A percentile compares a stretch with the other conserved stretches of the same genome.
These are phyloP conservation scores for Spodoptera frugiperda DNA, from an alignment of 1,140 invertebrate genomes.

Conservation along the genomic window DNA sequence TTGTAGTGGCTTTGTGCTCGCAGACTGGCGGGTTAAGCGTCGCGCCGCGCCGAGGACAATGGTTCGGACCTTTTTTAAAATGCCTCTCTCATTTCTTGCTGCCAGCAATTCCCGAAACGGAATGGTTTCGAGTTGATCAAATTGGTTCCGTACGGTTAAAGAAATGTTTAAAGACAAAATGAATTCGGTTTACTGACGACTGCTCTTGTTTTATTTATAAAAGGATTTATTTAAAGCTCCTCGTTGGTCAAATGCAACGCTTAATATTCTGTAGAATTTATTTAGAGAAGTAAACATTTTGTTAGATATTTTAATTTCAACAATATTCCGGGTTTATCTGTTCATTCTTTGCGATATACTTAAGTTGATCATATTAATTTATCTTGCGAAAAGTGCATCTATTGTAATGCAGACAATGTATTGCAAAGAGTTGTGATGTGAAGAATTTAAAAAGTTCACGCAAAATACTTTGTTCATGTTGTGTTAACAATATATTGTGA, in stretches of 20 bases:
- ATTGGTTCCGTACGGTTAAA: constrained; percentile 50
- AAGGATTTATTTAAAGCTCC: too few relatives aligned
- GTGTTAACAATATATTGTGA: constrained; percentile 15
- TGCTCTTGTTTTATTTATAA: constrained; percentile 21
- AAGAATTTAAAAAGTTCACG: constrained; percentile 6
- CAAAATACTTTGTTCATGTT: neutral
- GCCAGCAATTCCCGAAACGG: constrained; percentile 61
- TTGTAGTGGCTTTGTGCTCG: constrained; percentile 72
- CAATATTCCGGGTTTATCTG: too few relatives aligned
- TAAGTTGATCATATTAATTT: too few relatives aligned
- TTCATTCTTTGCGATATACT: too few relatives aligned
- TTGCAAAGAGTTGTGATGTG: too few relatives aligned
- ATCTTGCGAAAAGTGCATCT: too few relatives aligned
- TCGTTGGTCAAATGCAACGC: too few relatives aligned
- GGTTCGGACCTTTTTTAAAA: constrained; percentile 69
- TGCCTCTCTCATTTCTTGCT: constrained; percentile 61
- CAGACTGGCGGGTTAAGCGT: constrained; percentile 73
- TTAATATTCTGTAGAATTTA: too few relatives aligned
- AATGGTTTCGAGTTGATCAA: constrained; percentile 56
- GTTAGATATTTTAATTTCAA: too few relatives aligned
- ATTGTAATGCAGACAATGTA: too few relatives aligned
- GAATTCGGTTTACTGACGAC: constrained; percentile 28
- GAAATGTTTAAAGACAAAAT: constrained; percentile 49
- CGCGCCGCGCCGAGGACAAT: constrained; percentile 66
- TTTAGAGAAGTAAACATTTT: too few relatives aligned